A percentile compares a stretch with the other conserved stretches of the same genome.
Evolutionary conservation across 2,113 vertebrate species (phyloP).

Genomic region (Amblyopsis rosae): DNA sequence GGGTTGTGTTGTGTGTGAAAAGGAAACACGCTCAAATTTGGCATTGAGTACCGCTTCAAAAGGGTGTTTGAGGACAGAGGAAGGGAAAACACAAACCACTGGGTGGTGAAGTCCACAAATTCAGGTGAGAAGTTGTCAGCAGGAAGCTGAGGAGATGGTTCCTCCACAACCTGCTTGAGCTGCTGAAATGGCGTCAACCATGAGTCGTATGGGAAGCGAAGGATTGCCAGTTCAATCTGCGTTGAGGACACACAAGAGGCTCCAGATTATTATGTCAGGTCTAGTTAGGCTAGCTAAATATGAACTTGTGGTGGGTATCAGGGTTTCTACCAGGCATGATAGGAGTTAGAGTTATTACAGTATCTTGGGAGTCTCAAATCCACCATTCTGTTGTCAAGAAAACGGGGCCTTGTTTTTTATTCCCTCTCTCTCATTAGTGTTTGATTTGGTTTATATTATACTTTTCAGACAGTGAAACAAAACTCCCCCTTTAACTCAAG

Average conservation of each 20-base stretch:
- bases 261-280: background rate
- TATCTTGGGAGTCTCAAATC: too few relatives aligned
- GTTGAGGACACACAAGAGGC: background rate
- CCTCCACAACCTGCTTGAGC: constrained; percentile 97
- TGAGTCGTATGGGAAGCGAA: constrained; percentile 92
- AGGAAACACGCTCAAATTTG: background rate
- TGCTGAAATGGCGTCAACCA: constrained; percentile 98
- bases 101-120: constrained; percentile 93
- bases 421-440: too few relatives aligned
- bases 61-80: background rate
- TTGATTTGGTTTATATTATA: too few relatives aligned
- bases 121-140: constrained; percentile 87
- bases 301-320: too few relatives aligned
- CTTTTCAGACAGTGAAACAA: too few relatives aligned
- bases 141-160: constrained; percentile 90
- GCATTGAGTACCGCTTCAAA: background rate
- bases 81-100: constrained; percentile 78
- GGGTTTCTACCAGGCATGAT: too few relatives aligned
- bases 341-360: too few relatives aligned
- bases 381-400: too few relatives aligned
- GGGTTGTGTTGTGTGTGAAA: background rate
- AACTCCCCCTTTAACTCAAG: too few relatives aligned
- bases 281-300: background rate
- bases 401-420: too few relatives aligned
- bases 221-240: constrained; percentile 93